phyloP scores from a whole-genome alignment of 2,888 invertebrate species.

The Elegia similella region DNA sequence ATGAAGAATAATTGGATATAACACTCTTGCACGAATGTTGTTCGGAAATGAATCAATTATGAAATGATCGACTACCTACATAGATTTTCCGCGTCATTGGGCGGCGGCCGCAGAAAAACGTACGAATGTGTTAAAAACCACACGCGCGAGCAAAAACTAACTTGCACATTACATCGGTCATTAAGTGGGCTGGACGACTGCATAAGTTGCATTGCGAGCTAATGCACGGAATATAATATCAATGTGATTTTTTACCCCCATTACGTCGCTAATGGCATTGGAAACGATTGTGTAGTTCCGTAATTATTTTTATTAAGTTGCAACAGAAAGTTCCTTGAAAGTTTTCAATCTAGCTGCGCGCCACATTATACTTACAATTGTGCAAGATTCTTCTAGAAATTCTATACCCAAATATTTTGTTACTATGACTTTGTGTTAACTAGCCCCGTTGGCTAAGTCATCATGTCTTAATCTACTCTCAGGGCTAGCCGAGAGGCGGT shows the following conservation, averaged over 20 bases:
- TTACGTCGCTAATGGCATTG: background rate
- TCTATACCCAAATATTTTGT: no score
- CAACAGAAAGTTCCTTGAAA: background rate
- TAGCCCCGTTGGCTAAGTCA: no score
- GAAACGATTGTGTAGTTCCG: background rate
- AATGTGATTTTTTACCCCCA: background rate
- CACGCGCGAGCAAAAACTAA: background rate
- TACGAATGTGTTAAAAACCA: background rate
- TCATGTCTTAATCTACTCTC: no score
- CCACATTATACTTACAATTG: no score
- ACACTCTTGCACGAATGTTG: background rate
- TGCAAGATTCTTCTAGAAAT: no score
- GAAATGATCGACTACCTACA: background rate
- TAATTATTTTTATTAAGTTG: background rate
- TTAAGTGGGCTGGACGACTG: background rate
- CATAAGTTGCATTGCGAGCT: constrained; percentile 5
- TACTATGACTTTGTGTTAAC: no score
- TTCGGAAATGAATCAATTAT: background rate
- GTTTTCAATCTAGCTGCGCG: background rate
- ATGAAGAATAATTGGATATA: background rate
- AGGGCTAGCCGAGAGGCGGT: no score
- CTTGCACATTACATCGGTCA: constrained; percentile 5
- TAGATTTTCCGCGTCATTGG: constrained; percentile 7
- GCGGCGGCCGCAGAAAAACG: background rate
- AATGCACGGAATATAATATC: constrained; percentile 5